Conservation (phyloP, 2,888 invertebrate species). For the Himalopsyche kuldschensis region DNA sequence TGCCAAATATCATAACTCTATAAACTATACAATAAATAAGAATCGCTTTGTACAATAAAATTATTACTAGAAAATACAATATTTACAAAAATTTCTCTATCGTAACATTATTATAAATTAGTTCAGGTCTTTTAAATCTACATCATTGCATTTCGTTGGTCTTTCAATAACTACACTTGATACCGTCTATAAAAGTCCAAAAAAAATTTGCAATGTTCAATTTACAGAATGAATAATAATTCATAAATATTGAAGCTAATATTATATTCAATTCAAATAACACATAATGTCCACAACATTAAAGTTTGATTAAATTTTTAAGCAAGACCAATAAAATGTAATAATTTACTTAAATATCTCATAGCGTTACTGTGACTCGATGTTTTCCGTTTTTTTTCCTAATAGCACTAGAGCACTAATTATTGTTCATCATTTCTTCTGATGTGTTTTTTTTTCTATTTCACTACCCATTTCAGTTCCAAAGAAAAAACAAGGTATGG, state of each 20-base stretch:
- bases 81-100: no score
- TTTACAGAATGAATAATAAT: no score
- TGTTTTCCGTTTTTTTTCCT: slow-evolving; percentile 6
- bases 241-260: no score
- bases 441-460: slow-evolving; percentile 35
- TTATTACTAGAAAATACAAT: no score
- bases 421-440: slow-evolving; percentile 20
- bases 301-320: background rate
- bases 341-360: background rate
- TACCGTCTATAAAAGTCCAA: no score
- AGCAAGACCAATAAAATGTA: background rate
- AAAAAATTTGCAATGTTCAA: no score
- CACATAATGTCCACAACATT: no score
- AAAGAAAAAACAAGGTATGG: slow-evolving; percentile 74
- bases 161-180: background rate
- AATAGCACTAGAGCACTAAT: slow-evolving; percentile 8
- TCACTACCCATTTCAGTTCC: slow-evolving; percentile 69
- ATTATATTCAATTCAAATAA: no score
- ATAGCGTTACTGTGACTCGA: slow-evolving; percentile 1
- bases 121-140: background rate
- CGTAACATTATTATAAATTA: background rate
- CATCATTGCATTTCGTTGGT: background rate
- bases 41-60: no score
- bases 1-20: no score
- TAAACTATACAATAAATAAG: no score